Evolutionary conservation across 2,888 invertebrate genomes (phyloP).

Genomic region (Andricus curvator): DNA sequence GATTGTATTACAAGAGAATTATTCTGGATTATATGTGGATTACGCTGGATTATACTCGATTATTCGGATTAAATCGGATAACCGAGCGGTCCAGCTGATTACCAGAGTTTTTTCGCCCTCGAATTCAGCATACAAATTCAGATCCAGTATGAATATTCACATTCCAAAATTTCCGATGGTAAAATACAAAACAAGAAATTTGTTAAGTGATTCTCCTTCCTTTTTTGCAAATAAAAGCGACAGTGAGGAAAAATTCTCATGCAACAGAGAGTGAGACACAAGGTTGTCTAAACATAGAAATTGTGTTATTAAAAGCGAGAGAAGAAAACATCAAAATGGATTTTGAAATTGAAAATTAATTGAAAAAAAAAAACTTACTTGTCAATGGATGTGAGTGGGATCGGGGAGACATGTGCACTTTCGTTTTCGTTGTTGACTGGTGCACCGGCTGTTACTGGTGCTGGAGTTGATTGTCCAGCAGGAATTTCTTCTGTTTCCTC

Average conservation of each 20-base stretch:
- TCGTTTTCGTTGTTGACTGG: slow-evolving; percentile 76
- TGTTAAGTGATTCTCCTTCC: not conserved
- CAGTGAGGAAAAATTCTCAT: not conserved
- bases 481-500: slow-evolving; percentile 92
- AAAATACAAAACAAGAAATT: not conserved
- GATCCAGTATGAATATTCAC: not conserved
- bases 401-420: slow-evolving; percentile 72
- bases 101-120: no score
- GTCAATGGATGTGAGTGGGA: slow-evolving; percentile 82
- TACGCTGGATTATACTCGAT: no score
- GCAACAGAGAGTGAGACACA: not conserved
- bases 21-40: no score
- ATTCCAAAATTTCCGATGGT: not conserved
- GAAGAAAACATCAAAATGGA: not conserved
- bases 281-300: not conserved
- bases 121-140: not conserved
- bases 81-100: no score
- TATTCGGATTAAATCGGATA: no score
- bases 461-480: slow-evolving; percentile 72
- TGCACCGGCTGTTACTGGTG: slow-evolving; percentile 68
- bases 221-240: not conserved
- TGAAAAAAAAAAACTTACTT: slow-evolving; percentile 73
- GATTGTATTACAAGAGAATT: no score
- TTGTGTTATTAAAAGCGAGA: not conserved
- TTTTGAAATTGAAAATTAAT: not conserved